Evolutionary conservation across 2,797 vertebrate species (phyloP), one percentile per base, ranked within the genome.

Genomic region (Myiotriccus ornatus): DNA sequence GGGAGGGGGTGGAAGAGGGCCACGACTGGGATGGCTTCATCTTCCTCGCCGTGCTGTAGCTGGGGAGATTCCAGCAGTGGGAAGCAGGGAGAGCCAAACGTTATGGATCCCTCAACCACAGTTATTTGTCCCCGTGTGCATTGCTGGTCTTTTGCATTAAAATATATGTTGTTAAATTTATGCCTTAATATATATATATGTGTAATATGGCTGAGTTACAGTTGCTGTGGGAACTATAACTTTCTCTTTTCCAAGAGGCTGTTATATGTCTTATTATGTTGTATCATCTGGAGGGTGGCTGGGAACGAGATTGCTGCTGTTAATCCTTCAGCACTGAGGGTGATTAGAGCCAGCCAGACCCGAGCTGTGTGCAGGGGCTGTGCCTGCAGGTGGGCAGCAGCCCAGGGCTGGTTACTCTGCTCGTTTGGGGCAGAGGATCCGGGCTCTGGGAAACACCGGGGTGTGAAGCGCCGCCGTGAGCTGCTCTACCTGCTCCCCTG

Each of bases 151-250:
- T 97, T 98, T 97, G 84, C 87, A 95, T 89, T 91, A 96, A 95
- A 96, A 96, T 96, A 97, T 97, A 90, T 96, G 96, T 92, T 96
- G 96, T 97, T 97, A 97, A 97, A 98, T 97, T 97, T 97, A 97
- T 96, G 95, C 92, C 94, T 97, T 97, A 87, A 97, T 96, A 97
- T 97, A 96, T 96, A 64, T 93, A 63, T 82, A 6, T 90, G 75
- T 91, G 30, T 96, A 96, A 97, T 95, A 89, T 46, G 89, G 43
- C 77, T 92, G 92, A 97, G 91, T 97, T 97, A 97, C 80, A 59
- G 86, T 96, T 97, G 91, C 94, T 94, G 92, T 96, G 92, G 96
- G 94, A 97, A 94, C 93, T 86, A 90, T 96, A 97, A 97, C 96
- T 97, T 98, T 87, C 94, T 92, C 94, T 94, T 89, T 93, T 95